phyloP scores from a whole-genome alignment of 2,888 invertebrate species.

The Glyphotaelius pellucidus region DNA sequence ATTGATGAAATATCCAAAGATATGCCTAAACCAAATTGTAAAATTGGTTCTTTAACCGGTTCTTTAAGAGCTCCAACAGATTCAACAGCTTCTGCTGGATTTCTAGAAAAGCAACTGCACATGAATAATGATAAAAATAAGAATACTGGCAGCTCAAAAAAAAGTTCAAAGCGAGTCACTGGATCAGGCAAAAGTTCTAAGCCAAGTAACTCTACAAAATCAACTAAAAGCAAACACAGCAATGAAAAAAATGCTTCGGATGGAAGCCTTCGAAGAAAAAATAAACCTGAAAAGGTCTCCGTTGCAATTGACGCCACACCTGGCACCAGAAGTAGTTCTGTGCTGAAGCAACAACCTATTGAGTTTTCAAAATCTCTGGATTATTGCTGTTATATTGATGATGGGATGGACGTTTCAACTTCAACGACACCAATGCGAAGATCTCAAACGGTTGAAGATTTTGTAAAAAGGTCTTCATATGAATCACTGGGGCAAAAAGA shows the following conservation, averaged over 20 bases:
- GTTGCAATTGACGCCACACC: slow-evolving; percentile 89
- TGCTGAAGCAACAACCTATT: slow-evolving; percentile 86
- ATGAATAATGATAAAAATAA: slow-evolving; percentile 55
- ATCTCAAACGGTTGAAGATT: slow-evolving; percentile 74
- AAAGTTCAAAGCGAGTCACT: slow-evolving; percentile 41
- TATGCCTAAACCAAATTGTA: slow-evolving; percentile 63
- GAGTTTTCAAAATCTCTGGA: slow-evolving; percentile 84
- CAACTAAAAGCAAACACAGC: slow-evolving; percentile 71
- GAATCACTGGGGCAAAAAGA: slow-evolving; percentile 63
- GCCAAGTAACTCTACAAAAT: slow-evolving; percentile 74
- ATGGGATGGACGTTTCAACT: slow-evolving; percentile 62
- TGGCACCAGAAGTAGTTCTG: slow-evolving; percentile 83
- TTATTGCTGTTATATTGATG: slow-evolving; percentile 68
- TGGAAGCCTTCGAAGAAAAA: slow-evolving; percentile 60
- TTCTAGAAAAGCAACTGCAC: slow-evolving; percentile 59
- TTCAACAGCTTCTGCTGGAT: slow-evolving; percentile 69
- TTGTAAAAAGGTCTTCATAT: slow-evolving; percentile 65
- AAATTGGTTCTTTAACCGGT: slow-evolving; percentile 67
- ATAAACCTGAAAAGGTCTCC: slow-evolving; percentile 83
- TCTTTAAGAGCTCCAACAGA: slow-evolving; percentile 75
- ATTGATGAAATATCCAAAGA: slow-evolving; percentile 44
- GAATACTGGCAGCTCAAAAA: slow-evolving; percentile 23
- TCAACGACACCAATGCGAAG: slow-evolving; percentile 70
- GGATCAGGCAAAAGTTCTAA: slow-evolving; percentile 53
- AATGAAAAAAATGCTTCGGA: slow-evolving; percentile 55